Conservation (phyloP, 1,140 invertebrate genomes). For the Ridgeia piscesae region DNA sequence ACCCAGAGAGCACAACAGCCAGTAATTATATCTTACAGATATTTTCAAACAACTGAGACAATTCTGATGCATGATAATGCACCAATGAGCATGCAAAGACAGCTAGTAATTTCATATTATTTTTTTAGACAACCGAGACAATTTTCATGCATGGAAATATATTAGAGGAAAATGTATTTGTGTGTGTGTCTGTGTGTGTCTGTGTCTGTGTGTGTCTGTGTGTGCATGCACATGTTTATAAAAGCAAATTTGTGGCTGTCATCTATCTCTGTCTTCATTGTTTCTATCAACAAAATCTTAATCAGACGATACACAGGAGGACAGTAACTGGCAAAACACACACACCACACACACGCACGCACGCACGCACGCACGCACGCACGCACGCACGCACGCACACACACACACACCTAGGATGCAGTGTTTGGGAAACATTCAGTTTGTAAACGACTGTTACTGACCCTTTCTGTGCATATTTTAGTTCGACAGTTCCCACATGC, state of each 20-base stretch:
- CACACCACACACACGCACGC: too few species aligned
- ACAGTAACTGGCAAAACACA: too few species aligned
- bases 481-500: too few species aligned
- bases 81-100: too few species aligned
- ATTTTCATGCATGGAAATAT: background rate
- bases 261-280: background rate
- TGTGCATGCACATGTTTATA: too few species aligned
- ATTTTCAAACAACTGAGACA: background rate
- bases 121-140: background rate
- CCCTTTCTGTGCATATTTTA: too few species aligned
- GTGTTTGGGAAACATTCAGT: too few species aligned
- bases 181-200: background rate
- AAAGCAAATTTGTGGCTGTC: background rate
- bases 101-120: background rate
- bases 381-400: too few species aligned
- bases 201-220: too few species aligned
- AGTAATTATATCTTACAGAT: background rate
- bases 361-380: too few species aligned
- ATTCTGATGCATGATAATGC: background rate
- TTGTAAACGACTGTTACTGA: too few species aligned
- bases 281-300: background rate
- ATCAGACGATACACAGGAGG: background rate
- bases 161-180: background rate
- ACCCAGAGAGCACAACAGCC: background rate
- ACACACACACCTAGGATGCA: too few species aligned